Evolutionary conservation across 1,140 invertebrate species (phyloP), one percentile per base, ranked within the genome.

Genomic region (Antheraea mylitta): DNA sequence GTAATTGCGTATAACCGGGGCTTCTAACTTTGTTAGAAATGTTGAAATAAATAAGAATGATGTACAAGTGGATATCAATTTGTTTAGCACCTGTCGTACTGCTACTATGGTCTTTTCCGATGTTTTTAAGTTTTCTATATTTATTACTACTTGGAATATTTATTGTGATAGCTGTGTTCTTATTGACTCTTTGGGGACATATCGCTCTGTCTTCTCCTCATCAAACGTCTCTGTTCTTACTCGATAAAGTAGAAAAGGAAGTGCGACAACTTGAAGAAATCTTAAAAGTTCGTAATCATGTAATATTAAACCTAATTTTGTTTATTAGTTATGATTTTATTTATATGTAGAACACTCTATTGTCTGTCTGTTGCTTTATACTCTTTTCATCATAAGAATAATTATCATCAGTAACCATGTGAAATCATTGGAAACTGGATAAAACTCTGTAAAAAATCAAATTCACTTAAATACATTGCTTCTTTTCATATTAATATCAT

Each of bases 201-300:
- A 79, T 92, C 22, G 81, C 91, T 22, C 72, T 93, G 16, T 93
- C 92, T 7, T 92, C 92, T 64, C 89, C 90, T 30, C 88, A 93
- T 71, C 91, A 92, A 80, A 92, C 88, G 7, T 83, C 87, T 6
- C 48, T 90, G 18, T 91, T 87, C 76, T 73, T 93, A 61, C 62
- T 92, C 60, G 90, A 93, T 70, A 91, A 83, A 70, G 76, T 89
- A 42, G 92, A 93, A 73, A 93, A 90, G 79, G 83, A 92, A 74
- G 71, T 86, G 61, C 83, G 89, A 63, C 73, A 83, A 53, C 72
- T 93, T 13, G 86, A 92, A 62, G 82, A 86, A 36, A 78, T 75
- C 45, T 81, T 92, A 66, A 87, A 83, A 53, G 45, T 53, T 53
- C 45, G 45, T 53, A 53, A 16, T 53, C 45, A 53, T 13, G 2